These are phyloP conservation scores for Asobara japonica DNA, from an alignment of 1,140 invertebrate species.

Conservation along the genomic window DNA sequence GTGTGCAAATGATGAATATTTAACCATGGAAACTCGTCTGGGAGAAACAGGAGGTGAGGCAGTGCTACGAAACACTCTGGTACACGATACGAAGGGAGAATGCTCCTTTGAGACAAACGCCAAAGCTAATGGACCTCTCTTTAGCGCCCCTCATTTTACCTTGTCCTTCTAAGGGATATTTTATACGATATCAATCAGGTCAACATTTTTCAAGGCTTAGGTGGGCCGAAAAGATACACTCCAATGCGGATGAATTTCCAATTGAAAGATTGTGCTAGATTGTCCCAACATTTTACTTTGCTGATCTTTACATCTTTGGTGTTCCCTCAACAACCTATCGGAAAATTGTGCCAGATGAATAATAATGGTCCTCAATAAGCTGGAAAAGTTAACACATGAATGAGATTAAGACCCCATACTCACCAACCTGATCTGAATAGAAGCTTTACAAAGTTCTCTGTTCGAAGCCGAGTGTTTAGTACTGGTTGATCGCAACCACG, in stretches of 20 bases:
- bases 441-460: conserved; percentile 4
- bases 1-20: conserved; percentile 40
- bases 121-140: conserved; percentile 42
- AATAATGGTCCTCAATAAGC: not conserved
- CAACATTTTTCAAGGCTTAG: not conserved
- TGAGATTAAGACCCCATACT: not conserved
- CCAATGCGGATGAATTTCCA: no score
- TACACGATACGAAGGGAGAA: conserved; percentile 28
- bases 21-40: conserved; percentile 16
- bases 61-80: conserved; percentile 37
- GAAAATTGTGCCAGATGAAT: no score
- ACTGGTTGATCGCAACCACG: conserved; percentile 2
- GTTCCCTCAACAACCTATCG: no score
- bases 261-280: no score
- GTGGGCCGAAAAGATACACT: not conserved
- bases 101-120: conserved; percentile 36
- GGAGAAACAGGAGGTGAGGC: not conserved
- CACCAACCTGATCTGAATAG: not conserved
- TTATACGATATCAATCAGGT: not conserved
- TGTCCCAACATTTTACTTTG: no score
- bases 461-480: conserved; percentile 9
- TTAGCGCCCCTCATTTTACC: conserved; percentile 23
- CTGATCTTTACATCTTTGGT: no score
- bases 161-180: not conserved
- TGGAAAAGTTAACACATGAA: not conserved